These are phyloP conservation scores for Platysteira castanea DNA, from an alignment of 2,113 vertebrate species.

Conservation along the genomic window DNA sequence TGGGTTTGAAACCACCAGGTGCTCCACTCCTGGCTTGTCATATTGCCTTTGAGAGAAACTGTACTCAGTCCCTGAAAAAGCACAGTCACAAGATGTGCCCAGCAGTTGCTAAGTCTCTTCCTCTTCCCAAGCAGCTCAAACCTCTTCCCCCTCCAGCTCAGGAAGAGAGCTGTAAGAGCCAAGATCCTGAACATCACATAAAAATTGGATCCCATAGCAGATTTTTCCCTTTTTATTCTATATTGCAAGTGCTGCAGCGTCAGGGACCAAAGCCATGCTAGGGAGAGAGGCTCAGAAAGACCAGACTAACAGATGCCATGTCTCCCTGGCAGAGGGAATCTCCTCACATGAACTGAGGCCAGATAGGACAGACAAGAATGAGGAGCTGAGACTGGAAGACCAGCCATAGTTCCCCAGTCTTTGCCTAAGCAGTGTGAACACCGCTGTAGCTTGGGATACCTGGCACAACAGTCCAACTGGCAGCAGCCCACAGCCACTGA, in stretches of 20 bases:
- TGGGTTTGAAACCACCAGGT: not conserved
- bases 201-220: not conserved
- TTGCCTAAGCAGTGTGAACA: not conserved
- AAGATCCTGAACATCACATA: not conserved
- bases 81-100: rapidly evolving
- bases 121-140: not conserved
- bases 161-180: not conserved
- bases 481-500: not conserved
- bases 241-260: not conserved
- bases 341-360: not conserved
- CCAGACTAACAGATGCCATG: not conserved
- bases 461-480: not conserved
- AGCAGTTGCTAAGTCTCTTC: not conserved
- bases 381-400: not conserved
- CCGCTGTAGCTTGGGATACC: not conserved
- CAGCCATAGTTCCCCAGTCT: not conserved
- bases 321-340: not conserved
- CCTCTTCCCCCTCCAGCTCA: not conserved
- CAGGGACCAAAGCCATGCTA: not conserved
- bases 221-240: not conserved
- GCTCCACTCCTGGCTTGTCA: not conserved
- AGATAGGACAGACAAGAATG: not conserved
- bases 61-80: not conserved
- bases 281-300: not conserved
- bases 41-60: not conserved